These are phyloP conservation scores for Ochotona princeps DNA, from an alignment of 2,113 vertebrate genomes.

Conservation along the genomic window DNA sequence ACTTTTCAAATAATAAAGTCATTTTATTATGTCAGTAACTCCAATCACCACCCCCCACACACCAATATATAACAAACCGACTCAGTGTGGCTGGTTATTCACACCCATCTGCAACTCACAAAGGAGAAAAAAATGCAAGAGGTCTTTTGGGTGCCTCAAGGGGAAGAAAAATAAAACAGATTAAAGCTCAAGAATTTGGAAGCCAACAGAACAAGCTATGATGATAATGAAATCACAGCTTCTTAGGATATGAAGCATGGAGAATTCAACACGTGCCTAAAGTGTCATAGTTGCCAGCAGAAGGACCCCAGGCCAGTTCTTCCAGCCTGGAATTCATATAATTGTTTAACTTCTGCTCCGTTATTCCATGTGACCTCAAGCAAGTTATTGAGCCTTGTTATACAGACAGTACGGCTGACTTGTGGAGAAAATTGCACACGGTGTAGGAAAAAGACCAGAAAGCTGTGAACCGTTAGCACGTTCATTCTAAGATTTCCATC, in stretches of 20 bases:
- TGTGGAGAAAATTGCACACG: not conserved
- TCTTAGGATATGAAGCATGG: not conserved
- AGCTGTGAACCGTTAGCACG: not conserved
- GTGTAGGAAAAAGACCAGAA: not conserved
- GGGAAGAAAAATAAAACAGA: not conserved
- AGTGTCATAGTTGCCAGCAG: not conserved
- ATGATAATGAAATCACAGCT: not conserved
- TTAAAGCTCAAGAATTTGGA: not conserved
- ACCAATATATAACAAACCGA: not conserved
- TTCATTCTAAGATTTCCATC: not conserved
- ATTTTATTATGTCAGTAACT: not conserved
- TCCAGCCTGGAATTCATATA: not conserved
- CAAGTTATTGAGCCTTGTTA: not conserved
- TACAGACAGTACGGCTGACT: not conserved
- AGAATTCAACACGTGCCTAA: not conserved
- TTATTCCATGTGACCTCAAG: not conserved
- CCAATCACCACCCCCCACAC: not conserved
- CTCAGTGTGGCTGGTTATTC: not conserved
- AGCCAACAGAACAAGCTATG: not conserved
- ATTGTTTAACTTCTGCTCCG: not conserved
- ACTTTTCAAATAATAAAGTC: conserved; percentile 28
- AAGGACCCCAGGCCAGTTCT: not conserved
- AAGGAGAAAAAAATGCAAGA: not conserved
- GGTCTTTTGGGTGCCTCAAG: not conserved
- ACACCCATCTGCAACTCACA: not conserved